Percentiles rank a stretch among this genome's conserved stretches.
Evolutionary conservation across 2,113 vertebrate species (phyloP).

Genomic region (Mesitornis unicolor): DNA sequence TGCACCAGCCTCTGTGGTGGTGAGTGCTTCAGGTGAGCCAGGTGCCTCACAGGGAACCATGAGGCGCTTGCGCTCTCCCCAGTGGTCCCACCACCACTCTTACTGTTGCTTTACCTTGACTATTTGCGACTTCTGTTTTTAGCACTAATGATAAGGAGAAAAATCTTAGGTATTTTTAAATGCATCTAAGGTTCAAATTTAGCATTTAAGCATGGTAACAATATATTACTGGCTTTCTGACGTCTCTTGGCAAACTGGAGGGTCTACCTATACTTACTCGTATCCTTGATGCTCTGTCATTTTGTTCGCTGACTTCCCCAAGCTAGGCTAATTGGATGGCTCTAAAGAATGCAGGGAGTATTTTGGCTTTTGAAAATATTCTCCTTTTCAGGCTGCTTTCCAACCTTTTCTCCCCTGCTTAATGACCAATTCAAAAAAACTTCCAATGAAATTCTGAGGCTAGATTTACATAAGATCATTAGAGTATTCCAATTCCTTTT

Average conservation of each 20-base stretch:
- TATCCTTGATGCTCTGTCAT: neutral
- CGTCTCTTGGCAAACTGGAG: neutral
- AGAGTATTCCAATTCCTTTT: conserved; percentile 43
- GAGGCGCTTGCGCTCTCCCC: neutral
- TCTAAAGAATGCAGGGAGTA: neutral
- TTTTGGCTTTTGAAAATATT: conserved; percentile 48
- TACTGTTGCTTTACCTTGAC: neutral
- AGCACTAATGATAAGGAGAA: neutral
- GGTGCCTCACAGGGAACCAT: neutral
- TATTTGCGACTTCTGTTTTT: neutral
- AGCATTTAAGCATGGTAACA: neutral
- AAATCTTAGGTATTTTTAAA: neutral
- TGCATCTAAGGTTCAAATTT: neutral
- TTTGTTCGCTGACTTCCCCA: conserved; percentile 14
- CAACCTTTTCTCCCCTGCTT: conserved; percentile 45
- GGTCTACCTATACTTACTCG: neutral
- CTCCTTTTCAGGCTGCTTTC: conserved; percentile 53
- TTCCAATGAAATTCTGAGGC: conserved; percentile 29
- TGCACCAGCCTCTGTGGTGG: neutral
- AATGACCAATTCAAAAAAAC: conserved; percentile 51
- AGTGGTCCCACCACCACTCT: neutral
- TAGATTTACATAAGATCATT: conserved; percentile 63
- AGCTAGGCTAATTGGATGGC: conserved; percentile 31
- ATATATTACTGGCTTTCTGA: neutral
- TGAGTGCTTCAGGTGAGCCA: neutral